These are phyloP conservation scores for Lineus longissimus DNA, from an alignment of 1,140 invertebrate genomes.

Conservation along the genomic window DNA sequence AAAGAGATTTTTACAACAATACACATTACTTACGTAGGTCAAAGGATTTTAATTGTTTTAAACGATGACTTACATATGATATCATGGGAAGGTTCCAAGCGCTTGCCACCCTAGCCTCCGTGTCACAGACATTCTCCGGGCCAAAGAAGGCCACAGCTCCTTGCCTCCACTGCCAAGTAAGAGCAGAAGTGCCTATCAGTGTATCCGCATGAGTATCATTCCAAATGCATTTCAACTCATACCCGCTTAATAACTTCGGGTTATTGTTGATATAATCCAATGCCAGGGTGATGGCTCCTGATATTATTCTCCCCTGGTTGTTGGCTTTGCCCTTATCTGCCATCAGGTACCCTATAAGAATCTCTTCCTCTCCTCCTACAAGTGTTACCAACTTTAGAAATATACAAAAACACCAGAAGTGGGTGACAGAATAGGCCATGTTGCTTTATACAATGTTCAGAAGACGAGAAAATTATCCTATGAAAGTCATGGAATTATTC, in stretches of 20 bases:
- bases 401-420: no score
- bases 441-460: no score
- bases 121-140: constrained; percentile 87
- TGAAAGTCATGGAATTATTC: no score
- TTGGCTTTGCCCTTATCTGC: background rate
- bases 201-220: constrained; percentile 36
- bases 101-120: constrained; percentile 90
- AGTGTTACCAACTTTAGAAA: no score
- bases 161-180: constrained; percentile 56
- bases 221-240: constrained; percentile 60
- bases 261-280: constrained; percentile 72
- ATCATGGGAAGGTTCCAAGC: constrained; percentile 95
- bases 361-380: no score
- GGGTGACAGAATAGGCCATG: no score
- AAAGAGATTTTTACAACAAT: no score
- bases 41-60: no score
- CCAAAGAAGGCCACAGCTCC: constrained; percentile 91
- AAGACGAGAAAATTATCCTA: no score
- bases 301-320: constrained; percentile 29
- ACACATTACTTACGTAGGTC: no score
- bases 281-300: constrained; percentile 74
- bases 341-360: background rate
- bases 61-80: constrained; percentile 78
- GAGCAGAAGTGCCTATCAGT: constrained; percentile 27
- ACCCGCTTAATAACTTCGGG: constrained; percentile 69